These are phyloP conservation scores for Eueremaeus valkanovi DNA, from an alignment of 2,888 invertebrate species.

Conservation along the genomic window DNA sequence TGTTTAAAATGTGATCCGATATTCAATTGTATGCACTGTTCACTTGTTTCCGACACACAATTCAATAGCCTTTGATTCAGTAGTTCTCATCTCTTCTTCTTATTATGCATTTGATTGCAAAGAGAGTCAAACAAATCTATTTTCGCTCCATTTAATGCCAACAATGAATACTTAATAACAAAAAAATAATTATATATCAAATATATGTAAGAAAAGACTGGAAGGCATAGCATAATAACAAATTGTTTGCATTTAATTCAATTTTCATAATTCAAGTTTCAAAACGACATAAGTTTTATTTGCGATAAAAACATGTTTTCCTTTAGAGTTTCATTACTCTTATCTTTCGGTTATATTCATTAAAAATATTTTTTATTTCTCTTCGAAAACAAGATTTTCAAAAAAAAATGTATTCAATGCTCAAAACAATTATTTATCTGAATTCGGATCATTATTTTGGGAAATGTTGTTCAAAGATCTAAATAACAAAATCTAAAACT, in stretches of 20 bases:
- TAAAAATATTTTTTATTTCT: no score
- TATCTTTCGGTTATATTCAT: no score
- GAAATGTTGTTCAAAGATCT: no score
- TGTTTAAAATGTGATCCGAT: no score
- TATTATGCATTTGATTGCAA: no score
- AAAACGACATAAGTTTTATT: not conserved
- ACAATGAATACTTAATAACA: not conserved
- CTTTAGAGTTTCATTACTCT: not conserved
- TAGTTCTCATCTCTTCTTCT: no score
- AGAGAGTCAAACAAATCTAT: not conserved
- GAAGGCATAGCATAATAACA: not conserved
- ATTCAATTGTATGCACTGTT: no score
- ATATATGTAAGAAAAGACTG: not conserved
- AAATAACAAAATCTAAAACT: no score
- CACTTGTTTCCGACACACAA: no score
- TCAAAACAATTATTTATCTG: not conserved
- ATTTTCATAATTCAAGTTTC: not conserved
- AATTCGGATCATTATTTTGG: no score
- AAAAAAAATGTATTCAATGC: not conserved
- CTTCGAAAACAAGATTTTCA: not conserved
- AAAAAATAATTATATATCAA: not conserved
- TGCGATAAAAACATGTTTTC: not conserved
- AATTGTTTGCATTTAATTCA: slow-evolving; percentile 4
- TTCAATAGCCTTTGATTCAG: no score
- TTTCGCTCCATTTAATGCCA: not conserved